These are phyloP conservation scores for Paramormyrops hopkinsi DNA, from an alignment of 2,797 vertebrate species.

Conservation along the genomic window DNA sequence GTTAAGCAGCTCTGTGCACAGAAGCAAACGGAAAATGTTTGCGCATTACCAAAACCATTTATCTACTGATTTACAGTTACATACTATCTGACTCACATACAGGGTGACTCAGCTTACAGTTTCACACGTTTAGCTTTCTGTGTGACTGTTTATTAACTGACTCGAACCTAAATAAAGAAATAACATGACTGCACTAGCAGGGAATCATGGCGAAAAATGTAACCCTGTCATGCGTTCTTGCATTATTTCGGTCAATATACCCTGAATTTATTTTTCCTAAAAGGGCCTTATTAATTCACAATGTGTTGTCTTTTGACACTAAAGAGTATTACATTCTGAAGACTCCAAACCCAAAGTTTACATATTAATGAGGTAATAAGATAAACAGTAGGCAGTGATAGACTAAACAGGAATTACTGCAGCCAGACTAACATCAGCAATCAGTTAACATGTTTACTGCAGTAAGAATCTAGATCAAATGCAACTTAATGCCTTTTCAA, in stretches of 20 bases:
- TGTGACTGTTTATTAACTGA: conserved; percentile 1
- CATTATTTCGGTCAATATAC: not conserved
- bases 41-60: not conserved
- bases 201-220: not conserved
- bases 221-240: not conserved
- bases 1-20: not conserved
- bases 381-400: not conserved
- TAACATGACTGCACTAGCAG: not conserved
- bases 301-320: not conserved
- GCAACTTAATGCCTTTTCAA: not conserved
- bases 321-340: not conserved
- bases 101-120: not conserved
- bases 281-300: not conserved
- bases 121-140: not conserved
- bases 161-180: not conserved
- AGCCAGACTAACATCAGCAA: not conserved
- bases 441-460: not conserved
- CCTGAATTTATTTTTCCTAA: not conserved
- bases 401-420: conserved; percentile 1
- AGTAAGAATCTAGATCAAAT: not conserved
- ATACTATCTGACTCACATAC: not conserved
- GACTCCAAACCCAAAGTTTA: not conserved
- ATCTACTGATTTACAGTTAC: not conserved
- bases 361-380: not conserved
- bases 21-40: not conserved